A percentile compares a stretch with the other conserved stretches of the same genome.
Evolutionary conservation across 2,888 invertebrate species (phyloP).

Genomic region (Cantharis rustica): DNA sequence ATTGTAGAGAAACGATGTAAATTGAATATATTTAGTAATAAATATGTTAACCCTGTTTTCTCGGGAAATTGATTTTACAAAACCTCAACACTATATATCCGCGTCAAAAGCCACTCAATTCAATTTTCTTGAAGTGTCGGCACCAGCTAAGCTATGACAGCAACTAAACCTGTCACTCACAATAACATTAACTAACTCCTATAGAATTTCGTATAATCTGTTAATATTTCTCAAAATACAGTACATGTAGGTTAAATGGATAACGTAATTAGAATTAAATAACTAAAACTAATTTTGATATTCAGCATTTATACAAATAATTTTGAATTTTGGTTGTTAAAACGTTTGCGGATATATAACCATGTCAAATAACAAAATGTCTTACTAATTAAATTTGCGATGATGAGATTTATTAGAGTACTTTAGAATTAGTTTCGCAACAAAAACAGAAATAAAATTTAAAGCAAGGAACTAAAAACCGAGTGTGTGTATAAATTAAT

Average conservation of each 20-base stretch:
- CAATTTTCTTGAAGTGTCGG: slow-evolving; percentile 28
- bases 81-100: slow-evolving; percentile 26
- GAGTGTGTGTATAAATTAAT: not conserved
- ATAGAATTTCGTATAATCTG: slow-evolving; percentile 3
- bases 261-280: slow-evolving; percentile 3
- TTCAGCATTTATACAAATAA: not conserved
- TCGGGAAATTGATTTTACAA: slow-evolving; percentile 23
- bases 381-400: not conserved
- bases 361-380: not conserved
- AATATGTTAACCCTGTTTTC: slow-evolving; percentile 20
- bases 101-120: slow-evolving; percentile 26
- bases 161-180: slow-evolving; percentile 25
- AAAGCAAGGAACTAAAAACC: not conserved
- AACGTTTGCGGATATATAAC: not conserved
- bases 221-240: slow-evolving; percentile 9
- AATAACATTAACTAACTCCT: slow-evolving; percentile 21
- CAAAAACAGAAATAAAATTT: not conserved
- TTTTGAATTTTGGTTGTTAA: not conserved
- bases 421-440: not conserved
- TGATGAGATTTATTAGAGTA: not conserved
- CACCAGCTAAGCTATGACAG: slow-evolving; percentile 19
- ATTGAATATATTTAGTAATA: slow-evolving; percentile 5
- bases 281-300: slow-evolving; percentile 1
- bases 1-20: not conserved
- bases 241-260: slow-evolving; percentile 3